These are phyloP conservation scores for Chitala chitala DNA, from an alignment of 2,113 vertebrate genomes.

Conservation along the genomic window DNA sequence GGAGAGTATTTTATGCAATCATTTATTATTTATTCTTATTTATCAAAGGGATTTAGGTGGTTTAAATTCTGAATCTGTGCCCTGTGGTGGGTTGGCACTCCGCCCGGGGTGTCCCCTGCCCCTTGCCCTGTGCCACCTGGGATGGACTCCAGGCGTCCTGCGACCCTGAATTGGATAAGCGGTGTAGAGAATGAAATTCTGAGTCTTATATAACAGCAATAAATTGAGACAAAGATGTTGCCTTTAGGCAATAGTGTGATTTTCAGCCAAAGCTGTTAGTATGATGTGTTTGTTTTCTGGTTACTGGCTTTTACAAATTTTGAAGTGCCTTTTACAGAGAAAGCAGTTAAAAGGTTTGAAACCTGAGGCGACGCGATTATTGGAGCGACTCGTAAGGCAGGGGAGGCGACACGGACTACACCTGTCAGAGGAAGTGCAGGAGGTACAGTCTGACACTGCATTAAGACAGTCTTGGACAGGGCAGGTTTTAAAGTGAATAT, in stretches of 20 bases:
- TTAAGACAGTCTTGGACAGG: background rate
- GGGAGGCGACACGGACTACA: slow-evolving; percentile 85
- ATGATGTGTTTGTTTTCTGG: background rate
- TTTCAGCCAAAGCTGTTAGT: background rate
- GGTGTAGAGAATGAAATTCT: too few species aligned
- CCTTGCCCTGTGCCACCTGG: too few species aligned
- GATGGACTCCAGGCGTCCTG: too few species aligned
- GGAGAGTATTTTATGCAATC: too few species aligned
- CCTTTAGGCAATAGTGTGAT: background rate
- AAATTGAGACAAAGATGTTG: background rate
- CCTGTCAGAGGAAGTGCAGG: slow-evolving; percentile 75
- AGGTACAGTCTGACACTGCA: slow-evolving; percentile 52
- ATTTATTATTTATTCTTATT: too few species aligned
- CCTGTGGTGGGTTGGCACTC: too few species aligned
- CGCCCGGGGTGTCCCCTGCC: too few species aligned
- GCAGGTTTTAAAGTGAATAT: too few species aligned
- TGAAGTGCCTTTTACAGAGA: slow-evolving; percentile 61
- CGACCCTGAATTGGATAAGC: too few species aligned
- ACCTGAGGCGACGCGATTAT: slow-evolving; percentile 76
- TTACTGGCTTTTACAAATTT: slow-evolving; percentile 9
- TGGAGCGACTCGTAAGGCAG: slow-evolving; percentile 78
- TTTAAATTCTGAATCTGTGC: too few species aligned
- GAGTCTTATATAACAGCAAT: too few species aligned
- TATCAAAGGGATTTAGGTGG: too few species aligned
- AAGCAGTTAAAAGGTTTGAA: slow-evolving; percentile 61